Evolutionary conservation across 2,888 invertebrate species (phyloP), one percentile per base, ranked within the genome.

Genomic region (Aethes cnicana): DNA sequence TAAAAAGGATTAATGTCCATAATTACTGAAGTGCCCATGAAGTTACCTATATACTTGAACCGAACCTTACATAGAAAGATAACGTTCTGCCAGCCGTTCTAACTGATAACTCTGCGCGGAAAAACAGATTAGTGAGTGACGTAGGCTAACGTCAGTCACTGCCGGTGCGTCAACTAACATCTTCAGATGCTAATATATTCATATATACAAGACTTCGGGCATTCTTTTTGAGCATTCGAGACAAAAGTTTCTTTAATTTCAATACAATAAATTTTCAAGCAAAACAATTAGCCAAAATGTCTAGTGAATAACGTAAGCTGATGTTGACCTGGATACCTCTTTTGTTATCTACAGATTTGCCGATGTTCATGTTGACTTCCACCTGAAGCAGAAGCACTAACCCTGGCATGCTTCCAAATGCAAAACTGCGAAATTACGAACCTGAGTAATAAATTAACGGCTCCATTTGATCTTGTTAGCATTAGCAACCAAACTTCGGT

Each of bases 131-230:
- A 43, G 26, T 9, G 0, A 14, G n/a, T 48, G 39, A 48, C 25
- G 47, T 11, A 21, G 11, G 21, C 2, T 0, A 21, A 17, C 36
- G 35, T 28, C 26, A 37, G 28, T 3, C 28, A 30, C 35, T 9
- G 9, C 1, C 12, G 12, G 43, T 28, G 50, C 49, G 43, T 30
- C 50, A 50, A 17, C 12, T 28, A 4, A 6, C 17, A 25, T 43
- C n/a, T 50, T 23, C 30, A 32, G 23, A 50, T 50, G 50, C 9
- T 18, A 37, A 50, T 50, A 23, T 44, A 50, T 50, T 44, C 37
- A n/a, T n/a, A n/a, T n/a, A n/a, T n/a, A n/a, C n/a, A n/a, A n/a
- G n/a, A n/a, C n/a, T n/a, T n/a, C n/a, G n/a, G n/a, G n/a, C n/a
- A n/a, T n/a, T n/a, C n/a, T n/a, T n/a, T n/a, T n/a, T n/a, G n/a